A percentile compares a stretch with the other conserved stretches of the same genome.
Evolutionary conservation across 1,140 invertebrate genomes (phyloP).

Genomic region (Heliconius congener): DNA sequence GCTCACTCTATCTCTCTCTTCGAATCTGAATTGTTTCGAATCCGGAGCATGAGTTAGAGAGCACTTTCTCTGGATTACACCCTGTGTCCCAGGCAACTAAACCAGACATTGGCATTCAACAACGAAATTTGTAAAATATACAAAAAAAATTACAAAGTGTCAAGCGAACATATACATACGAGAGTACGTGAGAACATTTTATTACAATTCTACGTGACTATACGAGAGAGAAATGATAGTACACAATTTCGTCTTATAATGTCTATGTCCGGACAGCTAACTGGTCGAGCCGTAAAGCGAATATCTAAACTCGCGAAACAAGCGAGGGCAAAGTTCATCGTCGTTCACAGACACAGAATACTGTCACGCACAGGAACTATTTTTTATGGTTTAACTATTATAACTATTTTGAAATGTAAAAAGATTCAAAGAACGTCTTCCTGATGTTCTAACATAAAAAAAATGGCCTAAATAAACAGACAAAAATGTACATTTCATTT

Average conservation of each 20-base stretch:
- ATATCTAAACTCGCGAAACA: conserved; percentile 22
- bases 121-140: not conserved
- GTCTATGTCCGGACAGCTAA: not conserved
- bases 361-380: conserved; percentile 14
- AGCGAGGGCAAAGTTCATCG: conserved; percentile 22
- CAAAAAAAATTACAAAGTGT: not conserved
- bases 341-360: not conserved
- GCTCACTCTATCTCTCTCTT: too few species aligned
- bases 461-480: too few species aligned
- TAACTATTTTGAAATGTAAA: not conserved
- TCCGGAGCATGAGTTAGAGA: too few species aligned
- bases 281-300: conserved; percentile 3
- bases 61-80: too few species aligned
- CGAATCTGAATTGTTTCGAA: too few species aligned
- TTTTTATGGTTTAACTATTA: not conserved
- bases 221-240: not conserved
- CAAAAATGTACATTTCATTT: too few species aligned
- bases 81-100: too few species aligned
- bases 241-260: not conserved
- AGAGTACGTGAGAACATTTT: not conserved
- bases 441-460: too few species aligned
- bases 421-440: too few species aligned
- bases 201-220: conserved; percentile 2
- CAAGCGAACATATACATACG: not conserved
- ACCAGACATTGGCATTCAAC: too few species aligned